Conservation (phyloP, 2,888 invertebrate species). For the Athrips mouffetella region DNA sequence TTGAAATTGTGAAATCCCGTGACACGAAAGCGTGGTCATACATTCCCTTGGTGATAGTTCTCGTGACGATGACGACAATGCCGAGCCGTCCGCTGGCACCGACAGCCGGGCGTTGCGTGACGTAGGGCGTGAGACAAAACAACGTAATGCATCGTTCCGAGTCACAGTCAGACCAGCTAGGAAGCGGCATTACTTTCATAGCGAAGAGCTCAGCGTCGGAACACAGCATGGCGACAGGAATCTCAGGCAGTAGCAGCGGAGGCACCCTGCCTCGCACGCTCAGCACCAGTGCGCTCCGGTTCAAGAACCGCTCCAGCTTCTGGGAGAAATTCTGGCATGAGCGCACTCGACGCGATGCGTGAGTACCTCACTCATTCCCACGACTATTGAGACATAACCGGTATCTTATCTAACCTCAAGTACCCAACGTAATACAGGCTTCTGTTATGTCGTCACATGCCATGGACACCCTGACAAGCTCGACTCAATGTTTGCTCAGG, state of each 20-base stretch:
- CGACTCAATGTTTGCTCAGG: conserved; percentile 3
- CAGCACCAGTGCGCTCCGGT: conserved; percentile 88
- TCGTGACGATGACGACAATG: conserved; percentile 32
- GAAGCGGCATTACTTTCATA: conserved; percentile 52
- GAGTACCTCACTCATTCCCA: conserved; percentile 60
- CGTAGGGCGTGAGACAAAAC: conserved; percentile 37
- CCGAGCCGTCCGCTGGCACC: conserved; percentile 24
- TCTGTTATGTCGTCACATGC: conserved; percentile 6
- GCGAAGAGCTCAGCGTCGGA: conserved; percentile 71
- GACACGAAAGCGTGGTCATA: conserved; percentile 10
- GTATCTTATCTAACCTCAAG: neutral
- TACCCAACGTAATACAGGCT: neutral
- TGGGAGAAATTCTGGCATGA: conserved; percentile 92
- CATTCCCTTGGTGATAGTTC: conserved; percentile 25
- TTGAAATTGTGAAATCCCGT: conserved; percentile 13
- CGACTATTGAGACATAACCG: neutral
- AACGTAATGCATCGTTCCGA: conserved; percentile 73
- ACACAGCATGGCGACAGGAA: conserved; percentile 75
- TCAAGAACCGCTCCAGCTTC: conserved; percentile 87
- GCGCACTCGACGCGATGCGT: conserved; percentile 82
- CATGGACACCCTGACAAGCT: neutral
- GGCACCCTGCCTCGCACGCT: conserved; percentile 82
- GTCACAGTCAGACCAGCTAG: conserved; percentile 78
- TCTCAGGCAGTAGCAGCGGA: conserved; percentile 66
- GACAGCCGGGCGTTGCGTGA: conserved; percentile 27